Base-by-base conservation (phyloP, 2,113 vertebrate species). In the Tychaedon coryphoeus region DNA sequence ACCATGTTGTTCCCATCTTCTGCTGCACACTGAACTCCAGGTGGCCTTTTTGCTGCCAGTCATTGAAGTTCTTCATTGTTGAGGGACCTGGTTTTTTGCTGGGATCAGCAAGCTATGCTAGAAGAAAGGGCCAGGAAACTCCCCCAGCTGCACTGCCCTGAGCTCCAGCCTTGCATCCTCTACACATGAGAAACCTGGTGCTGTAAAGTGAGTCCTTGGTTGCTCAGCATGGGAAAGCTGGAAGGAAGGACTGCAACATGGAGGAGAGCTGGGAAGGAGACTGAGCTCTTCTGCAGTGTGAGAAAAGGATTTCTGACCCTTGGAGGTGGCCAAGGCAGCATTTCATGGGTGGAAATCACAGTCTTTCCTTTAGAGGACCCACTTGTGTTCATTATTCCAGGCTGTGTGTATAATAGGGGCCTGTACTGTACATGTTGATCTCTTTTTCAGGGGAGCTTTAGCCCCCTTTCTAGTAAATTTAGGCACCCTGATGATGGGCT, bases 321-420 rank as follows among this genome's bases (percentile, higher is more conserved):
- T 5, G 5, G 78, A 53, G 53, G 23, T 4, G 22, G 14, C 45
- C 31, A 33, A 2, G 1, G 0, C 24, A 24, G 9, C 8, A 1
- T 9, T 48, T 14, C 11, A 4, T 6, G 31, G 9, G 19, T 26
- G 15, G n/a, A 57, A 25, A 24, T 43, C 56, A 11, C 0, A 0
- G 40, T 47, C 26, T 31, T 54, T 29, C 17, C 18, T 62, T 72
- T 33, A 14, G 40, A 47, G 19, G 20, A 47, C 29, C 28, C 7
- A 4, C 14, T 69, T 38, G 12, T 34, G 60, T 58, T 64, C 64
- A 28, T 0, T 53, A 60, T 82, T 66, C 22, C 15, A 67, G 64
- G 29, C 43, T 50, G 8, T 1, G 0, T 26, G 9, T 77, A 5
- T 18, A 31, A 6, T 1, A 42, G 23, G 38, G 17, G 20, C 6